Percentiles rank a stretch among this genome's conserved stretches.
phyloP scores from a whole-genome alignment of 2,797 vertebrate genomes.

The Sebastes oblongus region DNA sequence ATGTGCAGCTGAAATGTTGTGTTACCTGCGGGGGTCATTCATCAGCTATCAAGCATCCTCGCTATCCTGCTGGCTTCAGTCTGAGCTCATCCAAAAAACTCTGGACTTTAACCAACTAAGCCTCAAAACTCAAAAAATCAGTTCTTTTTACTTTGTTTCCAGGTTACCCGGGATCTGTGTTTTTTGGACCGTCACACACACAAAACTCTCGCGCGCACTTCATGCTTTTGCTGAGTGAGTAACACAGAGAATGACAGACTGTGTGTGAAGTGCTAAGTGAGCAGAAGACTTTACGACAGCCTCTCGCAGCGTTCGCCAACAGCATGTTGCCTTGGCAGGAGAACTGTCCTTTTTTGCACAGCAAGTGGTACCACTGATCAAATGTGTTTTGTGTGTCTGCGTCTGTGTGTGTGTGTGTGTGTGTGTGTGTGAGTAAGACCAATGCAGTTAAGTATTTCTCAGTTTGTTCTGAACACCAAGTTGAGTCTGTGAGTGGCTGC shows the following conservation, averaged over 20 bases:
- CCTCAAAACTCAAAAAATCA: slow-evolving; percentile 4
- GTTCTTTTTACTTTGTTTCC: slow-evolving; percentile 41
- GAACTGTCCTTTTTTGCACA: slow-evolving; percentile 74
- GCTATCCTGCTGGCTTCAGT: slow-evolving; percentile 2
- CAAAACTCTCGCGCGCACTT: slow-evolving; percentile 28
- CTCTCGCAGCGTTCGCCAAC: slow-evolving; percentile 71
- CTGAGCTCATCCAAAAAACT: slow-evolving; percentile 17
- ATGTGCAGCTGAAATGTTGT: slow-evolving; percentile 7
- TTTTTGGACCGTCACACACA: slow-evolving; percentile 20
- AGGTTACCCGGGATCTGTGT: slow-evolving; percentile 32
- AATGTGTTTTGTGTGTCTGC: slow-evolving; percentile 56
- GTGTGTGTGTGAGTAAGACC: slow-evolving; percentile 22
- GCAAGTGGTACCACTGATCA: slow-evolving; percentile 66
- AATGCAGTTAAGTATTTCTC: slow-evolving; percentile 34
- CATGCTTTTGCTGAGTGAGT: slow-evolving; percentile 68
- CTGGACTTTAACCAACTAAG: background rate
- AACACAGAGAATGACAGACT: slow-evolving; percentile 69
- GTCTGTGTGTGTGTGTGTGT: slow-evolving; percentile 4
- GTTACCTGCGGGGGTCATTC: slow-evolving; percentile 17
- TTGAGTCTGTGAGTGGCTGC: slow-evolving; percentile 26
- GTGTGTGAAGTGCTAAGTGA: slow-evolving; percentile 78
- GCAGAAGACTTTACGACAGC: slow-evolving; percentile 71
- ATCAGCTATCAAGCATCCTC: slow-evolving; percentile 23
- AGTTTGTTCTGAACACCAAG: slow-evolving; percentile 39
- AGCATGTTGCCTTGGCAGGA: slow-evolving; percentile 76